Base-by-base conservation (phyloP, 2,113 vertebrate species). In the Oryzias woworae region DNA sequence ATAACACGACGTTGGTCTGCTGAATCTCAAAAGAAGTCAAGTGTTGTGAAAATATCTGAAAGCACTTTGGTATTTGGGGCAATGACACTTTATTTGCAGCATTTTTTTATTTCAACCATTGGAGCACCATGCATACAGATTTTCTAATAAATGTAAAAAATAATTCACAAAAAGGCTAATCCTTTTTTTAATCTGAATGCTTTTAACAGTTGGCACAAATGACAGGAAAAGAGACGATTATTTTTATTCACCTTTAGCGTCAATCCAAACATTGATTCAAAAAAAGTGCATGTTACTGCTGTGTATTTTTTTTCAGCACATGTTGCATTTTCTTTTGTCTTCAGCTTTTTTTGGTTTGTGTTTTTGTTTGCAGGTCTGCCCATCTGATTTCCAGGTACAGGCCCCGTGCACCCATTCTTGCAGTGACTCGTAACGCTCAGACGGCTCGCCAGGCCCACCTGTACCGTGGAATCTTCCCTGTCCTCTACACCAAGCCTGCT, bases 361-460 rank as follows among this genome's bases (percentile, higher is more conserved):
- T 61, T 0, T 81, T 5, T 71, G 4, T 67, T 58, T 28, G 7
- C 76, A 99, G 97, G 88, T 98, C 97, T 3, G 97, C 97, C 20
- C 96, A 98, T 85, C 91, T 98, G 86, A 92, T 98, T 73, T 95
- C 97, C 10, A 92, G 96, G 68, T 98, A 97, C 87, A 93, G 97
- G 56, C 97, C 97, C 0, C 95, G 97, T 0, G 97, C 97, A 15
- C 97, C 96, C 31, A 98, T 99, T 87, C 94, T 99, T 0, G 94
- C 97, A 0, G 94, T 98, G 75, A 98, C 96, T 7, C 96, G 96
- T 81, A 94, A 94, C 0, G 93, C 85, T 43, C 96, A 96, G 92
- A 96, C 97, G 0, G 97, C 97, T 0, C 96, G 96, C 20, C 97
- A 99, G 85, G 95, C 95, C 49, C 97, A 99, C 80, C 92, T 98